Evolutionary conservation across 35 echinoderm and acorn worm genomes (phyloP).

Genomic region (Stichopus chloronotus): DNA sequence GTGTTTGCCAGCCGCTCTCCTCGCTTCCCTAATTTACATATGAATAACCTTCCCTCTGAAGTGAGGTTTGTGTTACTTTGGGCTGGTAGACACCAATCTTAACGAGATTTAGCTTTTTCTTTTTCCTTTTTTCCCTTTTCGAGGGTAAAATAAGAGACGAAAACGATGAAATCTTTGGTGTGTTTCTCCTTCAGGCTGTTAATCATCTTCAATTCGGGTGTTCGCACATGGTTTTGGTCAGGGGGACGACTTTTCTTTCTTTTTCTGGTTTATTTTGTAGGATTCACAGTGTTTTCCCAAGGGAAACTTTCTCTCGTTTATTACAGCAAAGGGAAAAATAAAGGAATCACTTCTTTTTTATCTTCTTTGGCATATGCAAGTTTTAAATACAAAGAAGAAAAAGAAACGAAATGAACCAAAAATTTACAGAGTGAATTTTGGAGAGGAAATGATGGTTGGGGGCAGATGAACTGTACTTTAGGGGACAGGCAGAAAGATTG

Average conservation of each 20-base stretch:
- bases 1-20: conserved; percentile 41
- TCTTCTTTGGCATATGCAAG: conserved; percentile 16
- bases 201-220: conserved; percentile 43
- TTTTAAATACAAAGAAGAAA: background rate
- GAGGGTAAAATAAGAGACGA: no score
- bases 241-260: conserved; percentile 29
- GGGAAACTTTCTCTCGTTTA: conserved; percentile 44
- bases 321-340: conserved; percentile 54
- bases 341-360: conserved; percentile 40
- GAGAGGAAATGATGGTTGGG: conserved; percentile 47
- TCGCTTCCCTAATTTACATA: conserved; percentile 67
- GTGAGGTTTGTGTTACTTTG: conserved; percentile 56
- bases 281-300: conserved; percentile 51
- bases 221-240: conserved; percentile 34
- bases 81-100: conserved; percentile 63
- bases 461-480: conserved; percentile 56
- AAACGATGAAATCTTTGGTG: conserved; percentile 52
- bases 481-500: conserved; percentile 48
- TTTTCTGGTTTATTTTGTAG: conserved; percentile 6
- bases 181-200: conserved; percentile 60
- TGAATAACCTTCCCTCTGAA: conserved; percentile 59
- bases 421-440: conserved; percentile 22
- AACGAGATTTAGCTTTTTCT: conserved; percentile 58
- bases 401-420: conserved; percentile 22
- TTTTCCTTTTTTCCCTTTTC: background rate